Evolutionary conservation across 1,140 invertebrate species (phyloP).

Genomic region (Telenomus remus): DNA sequence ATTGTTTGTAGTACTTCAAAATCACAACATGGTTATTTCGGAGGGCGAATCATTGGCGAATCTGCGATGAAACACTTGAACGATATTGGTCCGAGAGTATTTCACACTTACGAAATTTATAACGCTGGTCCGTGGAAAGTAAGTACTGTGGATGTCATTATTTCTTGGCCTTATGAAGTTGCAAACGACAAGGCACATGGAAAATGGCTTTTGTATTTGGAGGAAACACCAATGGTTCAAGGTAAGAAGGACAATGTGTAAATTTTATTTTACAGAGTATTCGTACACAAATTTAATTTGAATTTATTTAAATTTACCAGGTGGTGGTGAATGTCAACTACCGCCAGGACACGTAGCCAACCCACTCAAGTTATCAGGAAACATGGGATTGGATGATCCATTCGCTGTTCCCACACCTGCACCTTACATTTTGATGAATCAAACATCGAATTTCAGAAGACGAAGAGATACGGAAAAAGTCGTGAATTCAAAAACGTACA

Average conservation of each 20-base stretch:
- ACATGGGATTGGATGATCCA: conserved; percentile 75
- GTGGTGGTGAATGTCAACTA: conserved; percentile 79
- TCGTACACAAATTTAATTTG: not conserved
- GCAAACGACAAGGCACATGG: conserved; percentile 84
- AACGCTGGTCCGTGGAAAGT: conserved; percentile 93
- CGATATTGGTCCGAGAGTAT: conserved; percentile 89
- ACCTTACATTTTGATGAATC: conserved; percentile 55
- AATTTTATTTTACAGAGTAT: not conserved
- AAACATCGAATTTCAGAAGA: conserved; percentile 68
- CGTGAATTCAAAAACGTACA: conserved; percentile 83
- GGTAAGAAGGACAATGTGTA: conserved; percentile 69
- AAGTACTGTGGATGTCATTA: conserved; percentile 84
- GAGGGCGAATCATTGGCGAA: conserved; percentile 87
- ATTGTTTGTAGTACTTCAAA: conserved; percentile 71
- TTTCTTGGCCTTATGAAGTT: conserved; percentile 93
- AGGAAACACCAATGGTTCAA: conserved; percentile 85
- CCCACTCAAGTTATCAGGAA: conserved; percentile 80
- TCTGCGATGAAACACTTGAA: conserved; percentile 87
- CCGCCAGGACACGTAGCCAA: conserved; percentile 79
- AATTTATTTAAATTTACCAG: conserved; percentile 23
- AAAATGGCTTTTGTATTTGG: conserved; percentile 94
- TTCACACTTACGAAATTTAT: conserved; percentile 90
- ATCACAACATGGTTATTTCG: conserved; percentile 83
- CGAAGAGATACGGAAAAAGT: conserved; percentile 84
- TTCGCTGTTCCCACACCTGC: conserved; percentile 56